Base-by-base conservation (phyloP, 1,140 invertebrate genomes). In the Drosophila quadrilineata region DNA sequence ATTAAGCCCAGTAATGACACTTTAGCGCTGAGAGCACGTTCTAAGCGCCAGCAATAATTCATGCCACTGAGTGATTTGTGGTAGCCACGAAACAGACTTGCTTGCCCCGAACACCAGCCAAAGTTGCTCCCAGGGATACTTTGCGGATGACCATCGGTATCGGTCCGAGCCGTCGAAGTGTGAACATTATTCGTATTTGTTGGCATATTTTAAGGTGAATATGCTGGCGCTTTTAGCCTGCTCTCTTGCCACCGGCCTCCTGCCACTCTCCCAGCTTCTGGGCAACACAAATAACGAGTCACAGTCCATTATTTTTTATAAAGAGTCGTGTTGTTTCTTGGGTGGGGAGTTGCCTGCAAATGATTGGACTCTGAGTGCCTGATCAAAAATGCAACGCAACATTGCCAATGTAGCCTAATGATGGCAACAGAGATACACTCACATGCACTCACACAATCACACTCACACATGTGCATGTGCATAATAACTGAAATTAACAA, bases 31-130 rank as follows among this genome's bases (percentile, higher is more conserved):
- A 28, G 58, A 85, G 79, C 79, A 84, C 79, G 79, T 84, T 71
- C 79, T 85, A 71, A 79, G 79, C 54, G 57, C 50, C 45, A 38
- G 66, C 62, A 75, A 84, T 84, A 84, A 75, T 85, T 84, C 79
- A 84, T 85, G 79, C 70, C 79, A 77, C 74, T 79, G 62, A 75
- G 77, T 84, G 74, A 85, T 84, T 84, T 84, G 79, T 84, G 69
- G 76, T 43, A 43, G 57, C 64, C 24, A 9, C 43, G 17, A 45
- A 67, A 36, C 21, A 36, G 52, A 50, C 45, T 26, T 17, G 36
- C 12, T 21, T 16, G 50, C n/a, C 4, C 16, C 31, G 6, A 4
- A 31, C 19, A 36, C 14, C 14, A 29, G 29, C 12, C 31, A n/a
- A n/a, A n/a, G n/a, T n/a, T n/a, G n/a, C n/a, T n/a, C n/a, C n/a